Percentiles rank a stretch among this genome's conserved stretches.
Evolutionary conservation across 1,140 invertebrate species (phyloP).

Genomic region (Protaetia brevitarsis): DNA sequence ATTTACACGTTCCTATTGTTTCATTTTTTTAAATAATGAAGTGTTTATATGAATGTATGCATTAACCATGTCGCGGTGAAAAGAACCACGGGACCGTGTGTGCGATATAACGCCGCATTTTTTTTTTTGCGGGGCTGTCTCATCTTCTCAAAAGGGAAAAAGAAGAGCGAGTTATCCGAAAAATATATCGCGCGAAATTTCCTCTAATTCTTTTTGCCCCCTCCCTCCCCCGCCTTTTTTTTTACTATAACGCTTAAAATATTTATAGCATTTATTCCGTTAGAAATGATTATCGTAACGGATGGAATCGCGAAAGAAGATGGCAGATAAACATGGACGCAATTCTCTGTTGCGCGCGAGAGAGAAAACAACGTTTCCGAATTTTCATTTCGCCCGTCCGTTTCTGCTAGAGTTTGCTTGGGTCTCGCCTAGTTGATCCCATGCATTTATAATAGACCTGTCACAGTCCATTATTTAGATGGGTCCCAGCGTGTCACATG

Average conservation of each 20-base stretch:
- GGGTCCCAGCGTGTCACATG: slow-evolving; percentile 1
- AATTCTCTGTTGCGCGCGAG: no score
- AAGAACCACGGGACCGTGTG: no score
- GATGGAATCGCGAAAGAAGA: background rate
- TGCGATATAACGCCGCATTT: background rate
- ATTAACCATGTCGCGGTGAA: background rate
- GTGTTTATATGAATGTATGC: background rate
- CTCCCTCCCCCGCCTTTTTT: no score
- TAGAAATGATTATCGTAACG: no score
- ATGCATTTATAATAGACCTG: slow-evolving; percentile 35
- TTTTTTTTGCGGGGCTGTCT: background rate
- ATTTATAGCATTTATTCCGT: no score
- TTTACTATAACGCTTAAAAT: no score
- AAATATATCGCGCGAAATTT: background rate
- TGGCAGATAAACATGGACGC: background rate
- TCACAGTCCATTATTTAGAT: slow-evolving; percentile 24
- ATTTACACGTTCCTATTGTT: slow-evolving; percentile 10
- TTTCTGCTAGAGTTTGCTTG: slow-evolving; percentile 11
- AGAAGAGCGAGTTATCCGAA: background rate
- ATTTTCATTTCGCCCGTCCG: background rate
- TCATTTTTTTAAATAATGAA: slow-evolving; percentile 3
- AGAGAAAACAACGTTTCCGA: background rate
- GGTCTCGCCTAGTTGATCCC: slow-evolving; percentile 18
- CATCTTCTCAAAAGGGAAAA: no score
- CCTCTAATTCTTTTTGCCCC: no score